Evolutionary conservation across 2,888 invertebrate species (phyloP).

Genomic region (Polylopha cassiicola): DNA sequence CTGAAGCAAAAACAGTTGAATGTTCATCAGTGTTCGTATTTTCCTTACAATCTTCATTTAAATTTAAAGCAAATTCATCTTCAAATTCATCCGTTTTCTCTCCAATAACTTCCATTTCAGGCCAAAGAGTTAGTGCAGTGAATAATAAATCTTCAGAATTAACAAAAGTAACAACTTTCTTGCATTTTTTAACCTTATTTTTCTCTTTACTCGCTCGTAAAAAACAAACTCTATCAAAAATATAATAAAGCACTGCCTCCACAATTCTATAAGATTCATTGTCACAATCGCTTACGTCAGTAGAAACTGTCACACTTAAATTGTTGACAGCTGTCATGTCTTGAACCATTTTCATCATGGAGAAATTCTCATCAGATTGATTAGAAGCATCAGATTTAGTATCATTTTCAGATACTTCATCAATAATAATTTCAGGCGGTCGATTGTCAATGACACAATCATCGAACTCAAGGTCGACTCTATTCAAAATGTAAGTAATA

Average conservation of each 20-base stretch:
- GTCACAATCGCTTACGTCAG: slow-evolving; percentile 47
- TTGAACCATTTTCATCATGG: slow-evolving; percentile 54
- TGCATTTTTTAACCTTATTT: slow-evolving; percentile 27
- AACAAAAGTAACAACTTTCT: slow-evolving; percentile 56
- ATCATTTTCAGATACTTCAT: slow-evolving; percentile 8
- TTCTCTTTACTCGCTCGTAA: slow-evolving; percentile 37
- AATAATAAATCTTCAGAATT: slow-evolving; percentile 61
- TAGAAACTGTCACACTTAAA: slow-evolving; percentile 44
- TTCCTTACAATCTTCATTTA: not conserved
- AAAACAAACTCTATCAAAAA: slow-evolving; percentile 51
- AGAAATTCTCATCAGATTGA: slow-evolving; percentile 37
- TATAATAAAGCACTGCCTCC: slow-evolving; percentile 56
- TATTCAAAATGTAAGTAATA: slow-evolving; percentile 42
- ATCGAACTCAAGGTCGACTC: slow-evolving; percentile 35
- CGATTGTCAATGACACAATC: slow-evolving; percentile 14
- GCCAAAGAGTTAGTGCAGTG: slow-evolving; percentile 47
- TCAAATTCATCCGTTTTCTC: too few species aligned
- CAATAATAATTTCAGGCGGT: slow-evolving; percentile 21
- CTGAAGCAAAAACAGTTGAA: not conserved
- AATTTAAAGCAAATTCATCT: too few species aligned
- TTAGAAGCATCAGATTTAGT: slow-evolving; percentile 13
- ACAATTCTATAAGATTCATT: slow-evolving; percentile 42
- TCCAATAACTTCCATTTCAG: slow-evolving; percentile 13
- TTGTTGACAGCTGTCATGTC: slow-evolving; percentile 43
- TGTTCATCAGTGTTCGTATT: not conserved